A percentile compares a stretch with the other conserved stretches of the same genome.
These are phyloP conservation scores for Capitella teleta DNA, from an alignment of 1,140 invertebrate species.

Conservation along the genomic window DNA sequence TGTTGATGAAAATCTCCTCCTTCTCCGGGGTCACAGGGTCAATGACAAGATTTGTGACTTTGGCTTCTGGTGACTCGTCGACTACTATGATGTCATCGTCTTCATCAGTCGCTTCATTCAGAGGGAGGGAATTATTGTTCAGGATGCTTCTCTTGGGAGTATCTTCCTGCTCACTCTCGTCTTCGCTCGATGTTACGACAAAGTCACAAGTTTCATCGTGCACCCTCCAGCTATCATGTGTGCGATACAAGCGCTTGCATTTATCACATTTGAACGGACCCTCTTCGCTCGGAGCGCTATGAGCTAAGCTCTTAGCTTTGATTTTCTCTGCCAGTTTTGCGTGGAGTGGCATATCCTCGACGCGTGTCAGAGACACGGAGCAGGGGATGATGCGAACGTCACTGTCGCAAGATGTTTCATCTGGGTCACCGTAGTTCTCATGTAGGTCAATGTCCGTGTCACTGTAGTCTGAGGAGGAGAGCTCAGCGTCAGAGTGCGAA, in stretches of 20 bases:
- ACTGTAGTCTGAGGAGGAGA: too few relatives aligned
- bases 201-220: slow-evolving; percentile 63
- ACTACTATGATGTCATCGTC: too few relatives aligned
- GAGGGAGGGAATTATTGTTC: too few relatives aligned
- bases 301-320: slow-evolving; percentile 32
- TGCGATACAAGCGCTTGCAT: slow-evolving; percentile 80
- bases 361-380: too few relatives aligned
- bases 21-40: too few relatives aligned
- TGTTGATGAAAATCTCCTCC: too few relatives aligned
- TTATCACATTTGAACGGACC: slow-evolving; percentile 72
- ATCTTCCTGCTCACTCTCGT: slow-evolving; percentile 25
- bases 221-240: slow-evolving; percentile 69
- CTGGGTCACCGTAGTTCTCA: not conserved
- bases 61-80: too few relatives aligned
- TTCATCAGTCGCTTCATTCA: too few relatives aligned
- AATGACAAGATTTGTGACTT: too few relatives aligned
- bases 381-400: not conserved
- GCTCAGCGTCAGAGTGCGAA: too few relatives aligned
- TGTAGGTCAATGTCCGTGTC: too few relatives aligned
- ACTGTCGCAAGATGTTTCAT: not conserved
- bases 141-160: too few relatives aligned
- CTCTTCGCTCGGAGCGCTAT: slow-evolving; percentile 25
- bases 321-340: slow-evolving; percentile 30
- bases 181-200: slow-evolving; percentile 41
- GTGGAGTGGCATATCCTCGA: slow-evolving; percentile 17